Percentiles rank a stretch among this genome's conserved stretches.
Conservation (phyloP, 2,888 invertebrate species). For the Halictus ligatus region DNA sequence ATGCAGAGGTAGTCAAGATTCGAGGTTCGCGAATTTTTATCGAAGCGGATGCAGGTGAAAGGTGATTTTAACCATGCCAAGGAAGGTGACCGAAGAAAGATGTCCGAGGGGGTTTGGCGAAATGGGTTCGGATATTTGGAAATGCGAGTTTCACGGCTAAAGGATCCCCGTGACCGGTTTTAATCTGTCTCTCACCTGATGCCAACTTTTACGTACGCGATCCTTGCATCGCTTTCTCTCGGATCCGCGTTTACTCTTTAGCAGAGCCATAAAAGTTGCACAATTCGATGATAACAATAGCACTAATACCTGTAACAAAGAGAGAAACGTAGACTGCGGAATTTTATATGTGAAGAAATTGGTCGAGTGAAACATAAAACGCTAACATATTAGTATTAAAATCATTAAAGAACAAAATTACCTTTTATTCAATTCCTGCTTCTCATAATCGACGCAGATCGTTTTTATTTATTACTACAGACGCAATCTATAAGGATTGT, state of each 20-base stretch:
- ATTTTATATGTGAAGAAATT: too few relatives aligned
- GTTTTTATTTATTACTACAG: neutral
- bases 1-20: too few relatives aligned
- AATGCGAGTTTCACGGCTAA: conserved; percentile 45
- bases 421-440: too few relatives aligned
- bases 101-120: neutral
- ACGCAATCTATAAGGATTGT: neutral
- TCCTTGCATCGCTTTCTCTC: conserved; percentile 60
- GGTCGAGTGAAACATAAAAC: too few relatives aligned
- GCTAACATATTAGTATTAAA: too few relatives aligned
- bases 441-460: too few relatives aligned
- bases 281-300: neutral
- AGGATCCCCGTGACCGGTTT: conserved; percentile 65
- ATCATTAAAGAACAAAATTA: too few relatives aligned
- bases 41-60: conserved; percentile 18
- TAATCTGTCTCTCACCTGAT: conserved; percentile 40
- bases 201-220: conserved; percentile 35
- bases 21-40: neutral
- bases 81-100: neutral
- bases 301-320: too few relatives aligned
- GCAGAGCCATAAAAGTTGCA: conserved; percentile 7
- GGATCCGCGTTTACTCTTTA: conserved; percentile 49
- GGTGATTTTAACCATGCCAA: neutral
- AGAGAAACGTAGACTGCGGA: too few relatives aligned
- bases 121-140: conserved; percentile 56